phyloP scores from a whole-genome alignment of 2,888 invertebrate species.

The Amblyteles armatorius region DNA sequence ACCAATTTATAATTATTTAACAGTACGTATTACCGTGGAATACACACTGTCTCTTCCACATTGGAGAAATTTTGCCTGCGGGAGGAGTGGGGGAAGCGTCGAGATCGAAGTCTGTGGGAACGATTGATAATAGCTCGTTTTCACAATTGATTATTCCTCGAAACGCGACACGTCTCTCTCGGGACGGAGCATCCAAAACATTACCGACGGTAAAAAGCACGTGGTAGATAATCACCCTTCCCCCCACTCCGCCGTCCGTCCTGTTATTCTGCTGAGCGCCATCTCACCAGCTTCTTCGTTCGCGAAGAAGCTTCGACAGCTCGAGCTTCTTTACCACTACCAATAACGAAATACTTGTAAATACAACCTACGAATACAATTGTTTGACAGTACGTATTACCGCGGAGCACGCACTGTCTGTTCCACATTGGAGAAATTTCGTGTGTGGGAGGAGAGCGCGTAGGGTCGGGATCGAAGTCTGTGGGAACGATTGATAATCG shows the following conservation, averaged over 20 bases:
- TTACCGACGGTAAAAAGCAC: slow-evolving; percentile 28
- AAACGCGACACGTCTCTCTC: background rate
- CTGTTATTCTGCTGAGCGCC: background rate
- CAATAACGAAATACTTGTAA: slow-evolving; percentile 11
- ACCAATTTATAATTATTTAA: slow-evolving; percentile 55
- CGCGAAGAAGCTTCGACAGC: background rate
- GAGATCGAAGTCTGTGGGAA: background rate
- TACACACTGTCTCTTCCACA: background rate
- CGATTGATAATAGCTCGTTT: background rate
- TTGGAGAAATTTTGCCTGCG: slow-evolving; percentile 29
- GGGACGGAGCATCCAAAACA: slow-evolving; percentile 38
- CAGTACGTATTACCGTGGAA: slow-evolving; percentile 31
- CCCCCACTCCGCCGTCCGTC: background rate
- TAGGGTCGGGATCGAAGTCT: slow-evolving; percentile 28
- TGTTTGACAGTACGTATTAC: slow-evolving; percentile 28
- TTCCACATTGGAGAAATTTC: slow-evolving; percentile 21
- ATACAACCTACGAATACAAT: slow-evolving; percentile 5
- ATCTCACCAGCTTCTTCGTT: background rate
- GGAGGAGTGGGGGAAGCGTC: slow-evolving; percentile 49
- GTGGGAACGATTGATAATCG: background rate
- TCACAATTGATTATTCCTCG: slow-evolving; percentile 20
- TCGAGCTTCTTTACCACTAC: slow-evolving; percentile 24
- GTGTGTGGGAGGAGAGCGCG: slow-evolving; percentile 55
- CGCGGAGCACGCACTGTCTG: background rate
- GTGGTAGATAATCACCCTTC: too few relatives aligned